These are phyloP conservation scores for Tragelaphus strepsiceros DNA, from an alignment of 2,113 vertebrate genomes.

Conservation along the genomic window DNA sequence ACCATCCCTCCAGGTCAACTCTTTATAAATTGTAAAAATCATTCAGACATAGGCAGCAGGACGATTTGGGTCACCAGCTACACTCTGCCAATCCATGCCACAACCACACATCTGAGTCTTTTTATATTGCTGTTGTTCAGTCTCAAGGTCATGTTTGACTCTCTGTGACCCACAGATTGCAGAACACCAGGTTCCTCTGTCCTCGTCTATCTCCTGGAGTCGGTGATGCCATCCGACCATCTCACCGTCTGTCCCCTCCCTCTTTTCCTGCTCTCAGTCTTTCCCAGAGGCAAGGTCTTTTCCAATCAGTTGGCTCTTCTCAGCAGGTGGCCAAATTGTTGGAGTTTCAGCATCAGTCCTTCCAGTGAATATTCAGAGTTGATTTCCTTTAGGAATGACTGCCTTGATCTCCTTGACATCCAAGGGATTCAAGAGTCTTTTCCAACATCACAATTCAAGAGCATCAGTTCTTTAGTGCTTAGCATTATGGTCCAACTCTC, in stretches of 20 bases:
- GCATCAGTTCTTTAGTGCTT: background rate
- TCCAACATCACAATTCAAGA: background rate
- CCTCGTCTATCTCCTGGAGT: background rate
- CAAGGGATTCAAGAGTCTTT: background rate
- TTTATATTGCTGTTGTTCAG: background rate
- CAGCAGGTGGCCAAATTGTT: background rate
- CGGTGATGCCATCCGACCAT: background rate
- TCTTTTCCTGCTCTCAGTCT: background rate
- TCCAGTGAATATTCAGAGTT: background rate
- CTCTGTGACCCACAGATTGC: background rate
- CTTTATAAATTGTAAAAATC: background rate
- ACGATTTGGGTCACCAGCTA: background rate
- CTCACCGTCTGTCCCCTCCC: background rate
- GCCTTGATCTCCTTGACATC: background rate
- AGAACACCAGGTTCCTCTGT: rapidly evolving
- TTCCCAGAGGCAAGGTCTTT: background rate
- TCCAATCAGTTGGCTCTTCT: background rate
- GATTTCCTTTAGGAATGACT: background rate
- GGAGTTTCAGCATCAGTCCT: background rate
- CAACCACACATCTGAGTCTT: background rate
- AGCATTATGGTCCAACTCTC: background rate
- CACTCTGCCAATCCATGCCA: background rate
- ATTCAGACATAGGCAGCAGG: background rate
- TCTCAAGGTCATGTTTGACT: background rate
- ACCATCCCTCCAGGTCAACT: too few relatives aligned